These are phyloP conservation scores for Patella caerulea DNA, from an alignment of 2,888 invertebrate species.

Conservation along the genomic window DNA sequence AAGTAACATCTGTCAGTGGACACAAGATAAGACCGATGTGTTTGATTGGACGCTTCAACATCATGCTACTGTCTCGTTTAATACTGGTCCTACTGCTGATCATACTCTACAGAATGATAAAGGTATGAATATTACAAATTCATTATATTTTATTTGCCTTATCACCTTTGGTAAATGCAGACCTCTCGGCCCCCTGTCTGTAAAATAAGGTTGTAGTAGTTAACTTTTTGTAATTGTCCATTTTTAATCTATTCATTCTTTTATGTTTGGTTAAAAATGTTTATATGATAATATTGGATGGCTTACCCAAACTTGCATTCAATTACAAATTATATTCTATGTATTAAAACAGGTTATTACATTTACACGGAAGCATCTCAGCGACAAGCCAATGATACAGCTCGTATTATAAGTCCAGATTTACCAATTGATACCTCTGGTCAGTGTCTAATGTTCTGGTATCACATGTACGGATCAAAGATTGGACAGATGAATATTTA, in stretches of 20 bases:
- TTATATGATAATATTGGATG: too few relatives aligned
- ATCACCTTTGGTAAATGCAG: too few relatives aligned
- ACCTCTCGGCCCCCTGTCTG: too few relatives aligned
- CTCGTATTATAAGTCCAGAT: conserved; percentile 49
- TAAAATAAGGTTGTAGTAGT: not conserved
- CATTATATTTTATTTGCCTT: too few relatives aligned
- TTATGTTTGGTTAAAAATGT: too few relatives aligned
- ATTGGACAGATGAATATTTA: conserved; percentile 62
- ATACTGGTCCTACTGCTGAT: conserved; percentile 56
- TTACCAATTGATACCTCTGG: conserved; percentile 38
- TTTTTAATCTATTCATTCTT: not conserved
- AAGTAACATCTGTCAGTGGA: conserved; percentile 50
- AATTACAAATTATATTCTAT: not conserved
- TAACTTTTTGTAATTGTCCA: not conserved
- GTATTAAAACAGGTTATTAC: conserved; percentile 57
- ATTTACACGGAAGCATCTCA: conserved; percentile 59
- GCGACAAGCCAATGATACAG: conserved; percentile 48
- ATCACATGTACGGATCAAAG: conserved; percentile 65
- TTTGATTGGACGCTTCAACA: conserved; percentile 54
- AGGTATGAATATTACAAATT: conserved; percentile 34
- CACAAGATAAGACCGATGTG: conserved; percentile 47
- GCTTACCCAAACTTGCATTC: too few relatives aligned
- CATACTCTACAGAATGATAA: conserved; percentile 48
- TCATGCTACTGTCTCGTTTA: conserved; percentile 45
- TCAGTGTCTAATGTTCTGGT: conserved; percentile 61